Conservation (phyloP, 2,113 vertebrate species). For the Nothocercus nigrocapillus region DNA sequence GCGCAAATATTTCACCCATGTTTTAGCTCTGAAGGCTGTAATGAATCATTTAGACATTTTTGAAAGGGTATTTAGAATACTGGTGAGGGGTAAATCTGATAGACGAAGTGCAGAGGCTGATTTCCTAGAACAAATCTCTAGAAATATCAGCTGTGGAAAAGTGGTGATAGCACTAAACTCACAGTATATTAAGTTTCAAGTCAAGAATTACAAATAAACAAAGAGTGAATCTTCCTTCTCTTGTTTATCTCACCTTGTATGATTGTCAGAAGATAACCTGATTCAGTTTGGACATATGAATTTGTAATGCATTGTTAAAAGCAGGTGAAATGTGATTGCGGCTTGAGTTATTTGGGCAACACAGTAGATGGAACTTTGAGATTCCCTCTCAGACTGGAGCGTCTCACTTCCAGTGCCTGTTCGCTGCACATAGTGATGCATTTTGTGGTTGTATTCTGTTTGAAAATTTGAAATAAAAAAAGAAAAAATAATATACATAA, state of each 20-base stretch:
- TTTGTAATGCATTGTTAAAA: neutral
- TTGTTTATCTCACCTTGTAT: neutral
- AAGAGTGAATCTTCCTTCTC: neutral
- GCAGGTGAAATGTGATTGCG: neutral
- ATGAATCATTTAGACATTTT: neutral
- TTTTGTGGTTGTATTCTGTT: neutral
- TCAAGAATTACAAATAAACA: neutral
- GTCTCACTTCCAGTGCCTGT: neutral
- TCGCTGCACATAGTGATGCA: neutral
- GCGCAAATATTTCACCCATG: neutral
- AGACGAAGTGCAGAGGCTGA: neutral
- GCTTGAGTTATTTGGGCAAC: neutral
- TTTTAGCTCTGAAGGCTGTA: neutral
- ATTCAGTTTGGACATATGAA: neutral
- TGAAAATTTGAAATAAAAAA: slow-evolving; percentile 13
- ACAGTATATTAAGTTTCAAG: neutral
- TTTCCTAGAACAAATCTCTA: neutral
- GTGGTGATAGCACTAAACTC: neutral
- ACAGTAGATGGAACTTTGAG: neutral
- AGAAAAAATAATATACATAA: neutral
- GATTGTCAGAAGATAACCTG: neutral
- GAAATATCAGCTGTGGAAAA: neutral
- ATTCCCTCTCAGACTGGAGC: neutral
- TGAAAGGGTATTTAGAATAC: neutral
- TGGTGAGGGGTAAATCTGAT: neutral